Conservation (phyloP, 2,113 vertebrate species). For the Notothenia coriiceps region DNA sequence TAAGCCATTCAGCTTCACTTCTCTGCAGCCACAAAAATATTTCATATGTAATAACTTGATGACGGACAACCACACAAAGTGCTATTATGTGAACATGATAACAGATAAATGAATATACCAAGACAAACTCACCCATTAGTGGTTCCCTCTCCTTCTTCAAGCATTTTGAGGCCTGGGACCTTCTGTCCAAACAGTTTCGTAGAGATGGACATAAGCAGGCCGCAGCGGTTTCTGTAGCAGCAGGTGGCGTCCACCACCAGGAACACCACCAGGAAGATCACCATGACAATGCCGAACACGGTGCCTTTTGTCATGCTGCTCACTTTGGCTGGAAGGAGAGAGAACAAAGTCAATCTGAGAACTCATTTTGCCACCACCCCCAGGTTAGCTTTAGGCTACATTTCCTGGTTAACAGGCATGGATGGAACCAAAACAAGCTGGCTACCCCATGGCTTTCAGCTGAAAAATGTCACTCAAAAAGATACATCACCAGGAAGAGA, state of each 20-base stretch:
- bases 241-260: conserved; percentile 84
- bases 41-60: background rate
- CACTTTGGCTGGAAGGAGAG: conserved; percentile 23
- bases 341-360: background rate
- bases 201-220: conserved; percentile 83
- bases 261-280: conserved; percentile 83
- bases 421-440: too few species aligned
- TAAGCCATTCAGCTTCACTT: conserved; percentile 78
- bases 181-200: conserved; percentile 81
- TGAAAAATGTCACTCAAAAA: too few species aligned
- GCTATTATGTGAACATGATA: background rate
- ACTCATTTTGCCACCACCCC: background rate
- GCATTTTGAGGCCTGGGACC: conserved; percentile 72
- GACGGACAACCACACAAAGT: background rate
- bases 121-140: conserved; percentile 63
- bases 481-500: too few species aligned
- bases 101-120: background rate
- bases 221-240: conserved; percentile 84
- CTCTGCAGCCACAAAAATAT: conserved; percentile 68
- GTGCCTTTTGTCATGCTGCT: conserved; percentile 80
- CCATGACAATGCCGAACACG: conserved; percentile 81
- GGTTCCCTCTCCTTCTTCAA: conserved; percentile 74
- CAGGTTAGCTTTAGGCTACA: background rate
- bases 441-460: too few species aligned
- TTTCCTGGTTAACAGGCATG: background rate